Base-by-base conservation (phyloP, 2,888 invertebrate species). In the Fragum sueziense region DNA sequence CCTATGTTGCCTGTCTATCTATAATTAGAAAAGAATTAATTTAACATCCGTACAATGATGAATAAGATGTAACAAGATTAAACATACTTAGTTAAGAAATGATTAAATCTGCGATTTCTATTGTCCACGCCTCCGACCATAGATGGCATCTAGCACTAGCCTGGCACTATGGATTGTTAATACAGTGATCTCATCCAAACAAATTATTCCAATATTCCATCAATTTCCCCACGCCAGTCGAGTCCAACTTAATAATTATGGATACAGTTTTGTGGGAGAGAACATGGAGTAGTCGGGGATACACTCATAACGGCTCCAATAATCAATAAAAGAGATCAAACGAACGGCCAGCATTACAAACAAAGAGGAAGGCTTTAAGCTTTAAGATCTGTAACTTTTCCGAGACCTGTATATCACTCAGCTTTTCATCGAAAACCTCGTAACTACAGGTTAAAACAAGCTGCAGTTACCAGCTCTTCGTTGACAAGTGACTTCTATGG, bases 211-310 rank as follows among this genome's bases (percentile, higher is more conserved):
- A 70, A 79, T 82, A 74, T 74, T 79, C 82, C 68, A 74, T 71
- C 76, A 79, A 74, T 68, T 74, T 67, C 76, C 74, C 52, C 69
- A 70, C n/a, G 76, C 68, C 76, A 52, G 70, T 70, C 70, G 71
- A 79, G 82, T 82, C 82, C 79, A 74, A 82, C 79, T 82, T 79
- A 82, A 82, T 79, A 82, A 82, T 82, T 82, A 82, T 76, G 82
- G 76, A 79, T 76, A 76, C 74, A 62, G 76, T 74, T n/a, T 70
- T 52, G 74, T 72, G 76, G 69, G 76, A 74, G n/a, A n/a, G n/a
- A 76, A 79, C 79, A 74, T 76, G 74, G 76, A 71, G 79, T 41
- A 29, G n/a, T n/a, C n/a, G n/a, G 41, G 62, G 79, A 59, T 76
- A 79, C 82, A 76, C 37, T 79, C 65, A 51, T 82, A 76, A 71